Base-by-base conservation (phyloP, 30 jellyfish, hydroid and myxozoan species). In the Phacellophora camtschatica region DNA sequence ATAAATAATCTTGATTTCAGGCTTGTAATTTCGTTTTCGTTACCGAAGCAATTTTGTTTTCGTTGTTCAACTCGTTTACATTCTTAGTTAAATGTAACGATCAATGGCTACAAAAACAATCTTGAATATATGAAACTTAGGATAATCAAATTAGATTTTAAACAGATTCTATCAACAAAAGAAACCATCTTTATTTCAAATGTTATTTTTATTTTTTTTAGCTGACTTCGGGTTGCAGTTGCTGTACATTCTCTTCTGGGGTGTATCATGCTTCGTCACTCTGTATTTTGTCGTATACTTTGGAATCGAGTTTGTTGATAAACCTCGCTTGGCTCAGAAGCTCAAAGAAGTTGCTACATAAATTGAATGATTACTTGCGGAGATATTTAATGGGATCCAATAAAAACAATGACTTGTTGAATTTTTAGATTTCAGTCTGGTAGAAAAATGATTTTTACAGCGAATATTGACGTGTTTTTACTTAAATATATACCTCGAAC, bases 271-370 rank as follows among this genome's bases (percentile, higher is more conserved):
- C 63, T 51, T 92, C 27, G 74, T 92, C 45, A 85, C 96, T 2
- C 73, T 92, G 34, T 92, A 92, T 43, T 78, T 92, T 39, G 97
- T 92, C 36, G 81, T 87, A 8, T 82, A 70, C 23, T 92, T 63
- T 74, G 99, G 99, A 23, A 82, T 86, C 15, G 99, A 92, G 64
- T 92, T 79, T 46, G 99, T 92, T 41, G 97, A 92, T 59, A 71
- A 76, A 29, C 99, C 99, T 18, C 75, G 94, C 7, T 83, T 92
- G 2, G 59, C 95, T 16, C 88, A 85, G 24, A 43, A 35, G 56
- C 31, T 72, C 65, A 85, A 85, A 19, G 85, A 73, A 34, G 89
- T 74, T 5, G 74, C 32, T 22, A 65, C 94, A 1, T 82, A 58
- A 32, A 28, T 4, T 46, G 61, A 6, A 8, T 13, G 20, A 46